Evolutionary conservation across 1,140 invertebrate genomes (phyloP).

Genomic region (Scaptomyza hsui): DNA sequence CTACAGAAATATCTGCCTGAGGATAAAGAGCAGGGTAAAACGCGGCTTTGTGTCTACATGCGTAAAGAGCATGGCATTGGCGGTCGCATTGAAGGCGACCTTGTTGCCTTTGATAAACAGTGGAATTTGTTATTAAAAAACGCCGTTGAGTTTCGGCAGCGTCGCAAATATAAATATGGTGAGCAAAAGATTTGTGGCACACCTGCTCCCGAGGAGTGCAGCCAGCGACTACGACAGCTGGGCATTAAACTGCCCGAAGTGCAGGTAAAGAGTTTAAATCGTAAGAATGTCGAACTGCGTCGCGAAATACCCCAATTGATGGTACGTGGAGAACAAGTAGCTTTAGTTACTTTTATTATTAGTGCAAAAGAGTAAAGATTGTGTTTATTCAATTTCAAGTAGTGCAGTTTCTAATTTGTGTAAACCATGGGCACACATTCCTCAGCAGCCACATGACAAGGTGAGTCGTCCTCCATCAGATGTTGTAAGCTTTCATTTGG

Average conservation of each 20-base stretch:
- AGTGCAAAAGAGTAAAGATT: conserved; percentile 30
- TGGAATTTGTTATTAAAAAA: conserved; percentile 96
- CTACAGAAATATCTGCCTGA: conserved; percentile 87
- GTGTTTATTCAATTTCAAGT: not conserved
- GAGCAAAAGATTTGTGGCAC: conserved; percentile 58
- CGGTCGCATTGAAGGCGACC: conserved; percentile 91
- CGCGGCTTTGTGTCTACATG: conserved; percentile 88
- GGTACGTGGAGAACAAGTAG: conserved; percentile 94
- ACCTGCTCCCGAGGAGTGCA: conserved; percentile 45
- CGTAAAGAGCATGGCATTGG: conserved; percentile 88
- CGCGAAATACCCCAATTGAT: conserved; percentile 92
- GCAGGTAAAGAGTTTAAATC: conserved; percentile 85
- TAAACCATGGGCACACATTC: conserved; percentile 88
- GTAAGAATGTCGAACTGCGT: conserved; percentile 88
- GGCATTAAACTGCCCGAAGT: conserved; percentile 84
- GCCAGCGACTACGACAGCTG: conserved; percentile 39
- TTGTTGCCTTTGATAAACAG: conserved; percentile 96
- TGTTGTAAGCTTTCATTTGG: conserved; percentile 87
- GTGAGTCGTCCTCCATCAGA: conserved; percentile 89
- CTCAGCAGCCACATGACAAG: conserved; percentile 88
- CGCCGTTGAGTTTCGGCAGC: conserved; percentile 93
- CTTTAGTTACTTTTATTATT: conserved; percentile 56
- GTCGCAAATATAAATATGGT: conserved; percentile 84
- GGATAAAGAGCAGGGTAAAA: conserved; percentile 44
- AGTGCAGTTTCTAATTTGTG: conserved; percentile 51